Evolutionary conservation across 2,113 vertebrate species (phyloP).

Genomic region (Rhabdornis inornatus): DNA sequence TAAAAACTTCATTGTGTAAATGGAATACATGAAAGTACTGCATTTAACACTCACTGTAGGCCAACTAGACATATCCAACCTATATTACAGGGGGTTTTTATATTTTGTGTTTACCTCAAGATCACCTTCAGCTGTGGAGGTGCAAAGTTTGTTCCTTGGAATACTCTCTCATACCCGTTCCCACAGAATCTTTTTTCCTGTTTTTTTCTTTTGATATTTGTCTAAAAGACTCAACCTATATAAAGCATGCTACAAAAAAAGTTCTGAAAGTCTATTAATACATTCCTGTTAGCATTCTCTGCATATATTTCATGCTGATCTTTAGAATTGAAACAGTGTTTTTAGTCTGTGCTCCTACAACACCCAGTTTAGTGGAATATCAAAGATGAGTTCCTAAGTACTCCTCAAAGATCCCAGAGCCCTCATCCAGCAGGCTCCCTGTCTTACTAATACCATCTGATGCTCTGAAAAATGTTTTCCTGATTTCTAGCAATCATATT

Average conservation of each 20-base stretch:
- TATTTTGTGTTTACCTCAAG: neutral
- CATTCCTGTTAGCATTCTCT: neutral
- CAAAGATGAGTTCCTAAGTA: neutral
- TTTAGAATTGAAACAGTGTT: neutral
- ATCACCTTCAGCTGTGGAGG: neutral
- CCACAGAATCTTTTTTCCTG: neutral
- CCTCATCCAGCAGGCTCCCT: neutral
- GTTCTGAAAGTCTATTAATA: neutral
- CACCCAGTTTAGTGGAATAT: neutral
- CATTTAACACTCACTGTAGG: neutral
- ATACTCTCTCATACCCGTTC: neutral
- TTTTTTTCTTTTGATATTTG: neutral
- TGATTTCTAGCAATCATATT: neutral
- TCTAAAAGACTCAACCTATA: neutral
- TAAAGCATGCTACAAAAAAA: neutral
- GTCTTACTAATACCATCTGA: neutral
- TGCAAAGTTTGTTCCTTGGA: neutral
- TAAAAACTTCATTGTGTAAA: neutral
- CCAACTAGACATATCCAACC: neutral
- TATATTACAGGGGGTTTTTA: accelerated
- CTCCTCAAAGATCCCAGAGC: neutral
- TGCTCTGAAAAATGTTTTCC: neutral
- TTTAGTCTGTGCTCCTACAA: neutral
- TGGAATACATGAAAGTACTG: neutral
- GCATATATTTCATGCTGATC: neutral